Evolutionary conservation across 2,113 vertebrate species (phyloP).

Genomic region (Mormoops blainvillei): DNA sequence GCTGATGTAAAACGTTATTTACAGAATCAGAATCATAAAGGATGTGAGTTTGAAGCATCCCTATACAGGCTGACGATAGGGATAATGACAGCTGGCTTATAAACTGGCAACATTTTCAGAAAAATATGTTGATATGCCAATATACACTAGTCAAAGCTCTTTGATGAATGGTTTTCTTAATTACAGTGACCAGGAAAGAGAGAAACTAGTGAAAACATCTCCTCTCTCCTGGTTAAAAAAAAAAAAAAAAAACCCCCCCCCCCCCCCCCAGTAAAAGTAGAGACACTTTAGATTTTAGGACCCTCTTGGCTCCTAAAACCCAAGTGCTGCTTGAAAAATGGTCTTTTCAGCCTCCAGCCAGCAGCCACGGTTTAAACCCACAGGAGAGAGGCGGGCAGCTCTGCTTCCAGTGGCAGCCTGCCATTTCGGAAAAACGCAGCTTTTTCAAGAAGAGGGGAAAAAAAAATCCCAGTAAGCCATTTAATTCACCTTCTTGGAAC

Average conservation of each 20-base stretch:
- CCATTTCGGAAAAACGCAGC: slow-evolving; percentile 19
- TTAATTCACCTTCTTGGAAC: slow-evolving; percentile 44
- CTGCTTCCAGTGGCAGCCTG: slow-evolving; percentile 38
- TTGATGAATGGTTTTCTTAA: slow-evolving; percentile 17
- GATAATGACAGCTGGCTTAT: neutral
- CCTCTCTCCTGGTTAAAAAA: neutral
- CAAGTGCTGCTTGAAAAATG: slow-evolving; percentile 60
- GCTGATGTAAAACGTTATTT: neutral
- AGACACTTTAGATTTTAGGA: slow-evolving; percentile 47
- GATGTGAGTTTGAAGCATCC: neutral
- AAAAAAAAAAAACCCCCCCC: slow-evolving; percentile 29
- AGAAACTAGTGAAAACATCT: slow-evolving; percentile 41
- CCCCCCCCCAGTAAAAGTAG: neutral
- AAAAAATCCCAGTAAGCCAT: neutral
- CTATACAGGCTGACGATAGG: neutral
- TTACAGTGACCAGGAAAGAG: neutral
- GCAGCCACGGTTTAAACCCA: slow-evolving; percentile 36
- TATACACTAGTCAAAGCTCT: neutral
- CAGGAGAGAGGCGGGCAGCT: slow-evolving; percentile 32
- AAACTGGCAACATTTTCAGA: neutral
- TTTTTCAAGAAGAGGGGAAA: slow-evolving; percentile 20
- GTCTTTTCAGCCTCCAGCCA: slow-evolving; percentile 46
- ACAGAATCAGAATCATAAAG: neutral
- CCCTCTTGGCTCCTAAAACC: slow-evolving; percentile 47
- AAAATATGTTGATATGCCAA: neutral